These are phyloP conservation scores for Coreius guichenoti DNA, from an alignment of 2,797 vertebrate species.

Conservation along the genomic window DNA sequence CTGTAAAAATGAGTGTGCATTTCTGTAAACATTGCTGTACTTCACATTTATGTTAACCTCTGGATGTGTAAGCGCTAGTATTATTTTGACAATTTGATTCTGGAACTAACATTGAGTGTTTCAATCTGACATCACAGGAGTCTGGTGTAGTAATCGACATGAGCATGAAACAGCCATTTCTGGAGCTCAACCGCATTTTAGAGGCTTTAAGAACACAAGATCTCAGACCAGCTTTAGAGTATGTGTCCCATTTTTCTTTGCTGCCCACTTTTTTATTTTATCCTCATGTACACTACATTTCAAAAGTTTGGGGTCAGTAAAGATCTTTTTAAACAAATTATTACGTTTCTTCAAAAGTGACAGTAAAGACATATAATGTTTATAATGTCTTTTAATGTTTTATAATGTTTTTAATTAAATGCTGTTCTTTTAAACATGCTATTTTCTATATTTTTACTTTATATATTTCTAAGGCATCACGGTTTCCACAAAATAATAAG, in stretches of 20 bases:
- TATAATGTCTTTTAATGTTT: no score
- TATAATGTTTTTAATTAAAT: background rate
- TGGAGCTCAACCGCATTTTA: constrained; percentile 90
- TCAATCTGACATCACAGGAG: constrained; percentile 69
- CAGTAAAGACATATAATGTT: background rate
- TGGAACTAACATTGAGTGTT: background rate
- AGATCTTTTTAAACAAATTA: background rate
- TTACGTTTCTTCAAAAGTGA: background rate
- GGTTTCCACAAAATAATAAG: background rate
- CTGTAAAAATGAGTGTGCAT: background rate
- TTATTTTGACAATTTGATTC: background rate
- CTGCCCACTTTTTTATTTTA: background rate
- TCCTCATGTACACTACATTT: background rate
- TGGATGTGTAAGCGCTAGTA: no score
- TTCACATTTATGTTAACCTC: background rate
- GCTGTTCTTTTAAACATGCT: no score
- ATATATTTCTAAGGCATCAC: background rate
- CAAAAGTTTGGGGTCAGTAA: background rate
- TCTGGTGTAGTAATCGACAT: constrained; percentile 88
- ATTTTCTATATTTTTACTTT: no score
- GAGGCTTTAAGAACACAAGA: constrained; percentile 90
- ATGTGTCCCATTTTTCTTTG: constrained; percentile 58
- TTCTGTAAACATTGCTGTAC: background rate
- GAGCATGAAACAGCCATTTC: constrained; percentile 91
- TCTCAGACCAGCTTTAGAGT: constrained; percentile 89